These are phyloP conservation scores for Prosopocoilus inquinatus DNA, from an alignment of 2,888 invertebrate species.

Conservation along the genomic window DNA sequence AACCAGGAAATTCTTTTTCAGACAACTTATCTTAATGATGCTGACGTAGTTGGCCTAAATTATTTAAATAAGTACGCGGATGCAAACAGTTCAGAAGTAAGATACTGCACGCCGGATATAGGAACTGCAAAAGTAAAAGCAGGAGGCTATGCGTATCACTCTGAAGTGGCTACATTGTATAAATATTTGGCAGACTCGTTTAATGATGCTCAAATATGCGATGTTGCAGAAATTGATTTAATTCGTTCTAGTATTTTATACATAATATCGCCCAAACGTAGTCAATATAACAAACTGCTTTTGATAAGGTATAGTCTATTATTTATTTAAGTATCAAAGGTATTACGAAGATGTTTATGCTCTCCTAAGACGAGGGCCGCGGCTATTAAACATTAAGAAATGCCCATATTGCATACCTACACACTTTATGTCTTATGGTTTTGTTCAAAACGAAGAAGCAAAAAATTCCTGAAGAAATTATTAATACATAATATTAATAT, in stretches of 20 bases:
- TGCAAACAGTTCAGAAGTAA: slow-evolving; percentile 14
- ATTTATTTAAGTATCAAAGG: no score
- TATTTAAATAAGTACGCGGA: slow-evolving; percentile 13
- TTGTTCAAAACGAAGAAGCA: no score
- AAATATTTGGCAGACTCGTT: slow-evolving; percentile 45
- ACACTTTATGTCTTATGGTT: no score
- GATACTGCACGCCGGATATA: slow-evolving; percentile 29
- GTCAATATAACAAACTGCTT: slow-evolving; percentile 37
- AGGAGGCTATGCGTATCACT: slow-evolving; percentile 57
- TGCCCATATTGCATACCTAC: no score
- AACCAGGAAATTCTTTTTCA: no score
- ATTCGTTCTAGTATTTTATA: slow-evolving; percentile 40
- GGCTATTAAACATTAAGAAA: no score
- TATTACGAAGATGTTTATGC: no score
- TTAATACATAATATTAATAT: no score
- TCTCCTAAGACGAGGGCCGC: no score
- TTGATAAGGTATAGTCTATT: slow-evolving; percentile 39
- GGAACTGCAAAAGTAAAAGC: slow-evolving; percentile 49
- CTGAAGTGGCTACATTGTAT: slow-evolving; percentile 52
- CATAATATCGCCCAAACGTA: slow-evolving; percentile 48
- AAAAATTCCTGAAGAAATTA: no score
- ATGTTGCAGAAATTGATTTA: slow-evolving; percentile 45
- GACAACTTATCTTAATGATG: slow-evolving; percentile 9
- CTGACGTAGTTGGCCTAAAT: slow-evolving; percentile 13
- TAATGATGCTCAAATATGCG: slow-evolving; percentile 52